Evolutionary conservation across 2,888 invertebrate genomes (phyloP), one percentile per base, ranked within the genome.

Genomic region (Ceriagrion tenellum): DNA sequence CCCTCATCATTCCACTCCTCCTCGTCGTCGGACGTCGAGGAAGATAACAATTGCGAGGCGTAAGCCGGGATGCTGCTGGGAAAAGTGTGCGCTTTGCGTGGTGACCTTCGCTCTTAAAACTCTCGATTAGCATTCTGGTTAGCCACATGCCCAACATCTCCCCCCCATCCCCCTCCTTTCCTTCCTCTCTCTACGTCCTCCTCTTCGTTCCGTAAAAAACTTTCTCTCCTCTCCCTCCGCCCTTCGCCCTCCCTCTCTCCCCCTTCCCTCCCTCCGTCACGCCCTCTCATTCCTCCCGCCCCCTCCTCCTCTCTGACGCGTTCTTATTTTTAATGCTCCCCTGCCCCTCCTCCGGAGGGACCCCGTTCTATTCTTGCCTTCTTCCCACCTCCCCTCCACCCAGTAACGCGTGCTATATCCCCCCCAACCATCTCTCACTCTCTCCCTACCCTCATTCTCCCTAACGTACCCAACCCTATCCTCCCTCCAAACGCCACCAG

Each of bases 31-130:
- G 69, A 69, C 69, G 69, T 35, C 35, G 81, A 13, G 81, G 81
- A 81, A 81, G 81, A 81, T 35, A 81, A 81, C 81, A 81, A 81
- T 81, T 35, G 81, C 81, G 13, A 59, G 12, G 35, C 74, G 74
- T 18, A 81, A 23, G 69, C 69, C n/a, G 23, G 23, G 69, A 81
- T 81, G 35, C 35, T 23, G n/a, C n/a, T n/a, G n/a, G 81, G 81
- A 18, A 35, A 18, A 0, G 81, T 13, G 81, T 35, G 81, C 16
- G 35, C 35, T 59, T 30, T 35, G 81, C 81, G 81, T 81, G 81
- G 81, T 81, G 81, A 81, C 81, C 81, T 81, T 81, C 81, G 81
- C 81, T 81, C 81, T 81, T 81, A 81, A 81, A 81, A 81, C 81
- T 81, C 81, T 13, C 30, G 81, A 81, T 81, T 81, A 18, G 30